Evolutionary conservation across 2,797 vertebrate species (phyloP).

Genomic region (Micrastur ruficollis): DNA sequence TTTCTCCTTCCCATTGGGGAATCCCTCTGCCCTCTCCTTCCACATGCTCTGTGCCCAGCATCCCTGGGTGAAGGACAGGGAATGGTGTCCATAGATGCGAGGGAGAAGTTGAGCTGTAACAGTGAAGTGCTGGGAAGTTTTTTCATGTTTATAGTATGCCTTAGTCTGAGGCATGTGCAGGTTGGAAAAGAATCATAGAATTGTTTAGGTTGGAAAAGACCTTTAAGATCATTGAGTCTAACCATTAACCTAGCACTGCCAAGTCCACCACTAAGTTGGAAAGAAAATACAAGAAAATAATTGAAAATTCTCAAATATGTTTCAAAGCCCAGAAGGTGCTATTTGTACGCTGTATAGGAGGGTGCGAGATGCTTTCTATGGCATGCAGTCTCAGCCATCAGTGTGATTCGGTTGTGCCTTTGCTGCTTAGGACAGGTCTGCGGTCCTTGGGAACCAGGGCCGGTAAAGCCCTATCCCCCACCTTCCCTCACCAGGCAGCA

Average conservation of each 20-base stretch:
- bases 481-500: accelerated
- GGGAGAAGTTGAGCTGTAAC: background rate
- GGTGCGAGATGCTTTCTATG: background rate
- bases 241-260: background rate
- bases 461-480: background rate
- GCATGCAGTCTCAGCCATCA: background rate
- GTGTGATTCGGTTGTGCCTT: background rate
- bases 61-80: background rate
- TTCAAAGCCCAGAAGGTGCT: background rate
- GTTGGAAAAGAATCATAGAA: background rate
- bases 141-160: background rate
- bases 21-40: background rate
- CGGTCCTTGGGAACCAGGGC: background rate
- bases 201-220: background rate
- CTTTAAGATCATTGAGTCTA: background rate
- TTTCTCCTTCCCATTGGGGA: background rate
- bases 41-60: background rate
- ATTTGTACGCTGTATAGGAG: background rate
- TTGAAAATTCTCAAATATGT: background rate
- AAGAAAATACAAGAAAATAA: background rate
- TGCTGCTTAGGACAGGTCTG: background rate
- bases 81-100: background rate
- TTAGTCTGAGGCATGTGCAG: background rate
- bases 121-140: background rate
- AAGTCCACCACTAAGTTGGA: background rate